Conservation (phyloP, 1,140 invertebrate species). For the Alviniconcha marisindica region DNA sequence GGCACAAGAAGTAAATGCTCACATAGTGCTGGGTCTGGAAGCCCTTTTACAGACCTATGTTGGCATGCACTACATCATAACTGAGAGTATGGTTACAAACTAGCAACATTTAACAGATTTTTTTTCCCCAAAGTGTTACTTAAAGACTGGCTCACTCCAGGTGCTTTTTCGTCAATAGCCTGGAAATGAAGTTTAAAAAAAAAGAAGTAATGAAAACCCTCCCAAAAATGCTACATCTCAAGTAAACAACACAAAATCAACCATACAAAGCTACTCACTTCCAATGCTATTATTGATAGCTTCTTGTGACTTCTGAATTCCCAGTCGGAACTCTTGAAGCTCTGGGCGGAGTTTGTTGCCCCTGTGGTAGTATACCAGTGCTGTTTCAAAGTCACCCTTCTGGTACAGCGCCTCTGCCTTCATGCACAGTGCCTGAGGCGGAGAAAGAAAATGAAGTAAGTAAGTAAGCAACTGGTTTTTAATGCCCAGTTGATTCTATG, state of each 20-base stretch:
- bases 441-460: constrained; percentile 25
- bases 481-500: too few species aligned
- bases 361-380: constrained; percentile 93
- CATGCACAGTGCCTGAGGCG: constrained; percentile 85
- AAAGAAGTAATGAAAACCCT: constrained; percentile 41
- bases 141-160: too few species aligned
- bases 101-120: too few species aligned
- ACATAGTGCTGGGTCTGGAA: too few species aligned
- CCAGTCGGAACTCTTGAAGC: constrained; percentile 89
- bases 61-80: too few species aligned
- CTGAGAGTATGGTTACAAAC: too few species aligned
- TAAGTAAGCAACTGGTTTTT: too few species aligned
- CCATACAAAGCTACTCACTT: constrained; percentile 71
- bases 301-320: constrained; percentile 95
- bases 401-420: constrained; percentile 96
- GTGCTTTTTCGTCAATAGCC: background rate
- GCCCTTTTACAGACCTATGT: too few species aligned
- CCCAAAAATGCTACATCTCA: constrained; percentile 37
- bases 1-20: too few species aligned
- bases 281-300: constrained; percentile 96
- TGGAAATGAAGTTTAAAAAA: background rate
- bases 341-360: constrained; percentile 91
- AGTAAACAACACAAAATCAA: constrained; percentile 14
- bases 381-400: constrained; percentile 94
- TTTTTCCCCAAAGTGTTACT: too few species aligned